Conservation (phyloP, 2,113 vertebrate genomes). For the Osmerus mordax region DNA sequence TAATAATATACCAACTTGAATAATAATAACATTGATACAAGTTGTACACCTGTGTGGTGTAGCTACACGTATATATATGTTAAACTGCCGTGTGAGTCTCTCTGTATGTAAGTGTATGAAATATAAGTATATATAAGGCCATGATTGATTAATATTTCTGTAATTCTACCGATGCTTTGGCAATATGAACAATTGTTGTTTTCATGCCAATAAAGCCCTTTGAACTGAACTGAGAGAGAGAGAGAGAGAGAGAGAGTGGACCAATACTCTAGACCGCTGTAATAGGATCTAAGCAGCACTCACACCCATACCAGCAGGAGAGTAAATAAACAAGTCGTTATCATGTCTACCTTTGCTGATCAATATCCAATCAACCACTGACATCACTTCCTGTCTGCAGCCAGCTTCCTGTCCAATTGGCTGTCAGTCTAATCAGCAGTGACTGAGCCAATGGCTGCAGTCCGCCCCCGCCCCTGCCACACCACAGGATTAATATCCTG, state of each 20-base stretch:
- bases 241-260: neutral
- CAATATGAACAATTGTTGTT: no score
- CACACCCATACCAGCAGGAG: constrained; percentile 1
- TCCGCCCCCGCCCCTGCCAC: constrained; percentile 28
- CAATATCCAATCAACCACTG: constrained; percentile 35
- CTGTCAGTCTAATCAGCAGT: constrained; percentile 49
- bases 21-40: no score
- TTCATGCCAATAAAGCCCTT: no score
- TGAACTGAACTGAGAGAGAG: neutral
- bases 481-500: constrained; percentile 42
- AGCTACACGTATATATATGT: no score
- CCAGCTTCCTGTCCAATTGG: constrained; percentile 23
- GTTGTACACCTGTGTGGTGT: no score
- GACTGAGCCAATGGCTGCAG: constrained; percentile 44
- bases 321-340: constrained; percentile 14
- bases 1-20: no score
- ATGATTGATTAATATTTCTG: no score
- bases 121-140: no score
- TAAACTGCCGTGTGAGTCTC: no score
- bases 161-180: no score
- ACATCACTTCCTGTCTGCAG: neutral
- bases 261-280: neutral
- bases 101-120: no score
- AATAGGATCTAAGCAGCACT: constrained; percentile 14
- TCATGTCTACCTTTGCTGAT: constrained; percentile 35